Base-by-base conservation (phyloP, 2,888 invertebrate genomes). In the Drosophila infuscata region DNA sequence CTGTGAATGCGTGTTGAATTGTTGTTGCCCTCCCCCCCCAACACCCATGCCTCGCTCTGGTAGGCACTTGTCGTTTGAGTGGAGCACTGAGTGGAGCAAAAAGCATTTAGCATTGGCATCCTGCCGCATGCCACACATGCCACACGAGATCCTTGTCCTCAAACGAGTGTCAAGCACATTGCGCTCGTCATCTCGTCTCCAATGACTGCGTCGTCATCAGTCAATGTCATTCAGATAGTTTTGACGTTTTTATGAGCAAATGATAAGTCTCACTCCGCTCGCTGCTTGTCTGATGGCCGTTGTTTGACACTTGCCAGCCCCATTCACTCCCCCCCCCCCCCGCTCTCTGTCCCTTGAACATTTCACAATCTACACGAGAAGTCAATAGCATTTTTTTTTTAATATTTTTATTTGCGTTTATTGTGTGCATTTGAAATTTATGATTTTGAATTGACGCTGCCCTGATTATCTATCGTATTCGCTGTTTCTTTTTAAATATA, bases 241-340 rank as follows among this genome's bases (percentile, higher is more conserved):
- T 85, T 90, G 91, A 88, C 88, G 89, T 88, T 88, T 91, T 88
- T 91, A 88, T 88, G 91, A 91, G 91, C 81, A 78, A 83, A 80
- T 91, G 88, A 88, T 89, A 89, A 89, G 89, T 79, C 88, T 63
- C 88, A 72, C 81, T 79, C 71, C 63, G 77, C 70, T 82, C 76
- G 63, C 69, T 75, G 88, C 70, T 73, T 68, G 76, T 79, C 85
- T 71, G 70, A 77, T 83, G 88, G 81, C 85, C 89, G 87, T 87
- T 86, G 89, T 82, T 89, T 86, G 85, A 82, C 90, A 85, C 90
- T 85, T 89, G 85, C 75, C 88, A 82, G 76, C 69, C 79, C 69
- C 67, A 69, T 48, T 51, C 74, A 58, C 49, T 20, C 48, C 20
- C 66, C 65, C 17, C 3, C 15, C 6, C 36, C 6, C 33, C 9